These are phyloP conservation scores for Syngnathus acus DNA, from an alignment of 2,797 vertebrate species.

Conservation along the genomic window DNA sequence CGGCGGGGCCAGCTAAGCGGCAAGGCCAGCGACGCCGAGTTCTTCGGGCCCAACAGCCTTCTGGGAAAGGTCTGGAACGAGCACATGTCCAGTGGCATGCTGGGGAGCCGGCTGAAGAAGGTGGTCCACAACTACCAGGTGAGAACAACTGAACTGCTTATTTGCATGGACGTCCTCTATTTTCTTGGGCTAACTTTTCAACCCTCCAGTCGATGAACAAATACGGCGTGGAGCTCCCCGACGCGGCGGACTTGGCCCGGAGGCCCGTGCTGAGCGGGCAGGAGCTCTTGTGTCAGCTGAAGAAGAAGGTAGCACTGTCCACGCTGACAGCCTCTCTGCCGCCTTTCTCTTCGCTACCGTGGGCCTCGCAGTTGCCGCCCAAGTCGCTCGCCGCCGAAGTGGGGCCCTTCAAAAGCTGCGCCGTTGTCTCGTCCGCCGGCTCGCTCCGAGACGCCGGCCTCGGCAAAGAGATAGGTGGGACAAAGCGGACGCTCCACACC, in stretches of 20 bases:
- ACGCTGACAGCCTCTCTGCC: constrained; percentile 67
- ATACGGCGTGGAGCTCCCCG: constrained; percentile 58
- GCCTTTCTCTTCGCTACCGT: constrained; percentile 63
- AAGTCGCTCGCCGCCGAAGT: constrained; percentile 56
- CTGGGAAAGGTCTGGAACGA: constrained; percentile 70
- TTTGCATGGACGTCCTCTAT: too few species aligned
- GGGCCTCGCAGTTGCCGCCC: constrained; percentile 61
- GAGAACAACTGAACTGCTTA: background rate
- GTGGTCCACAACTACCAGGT: constrained; percentile 77
- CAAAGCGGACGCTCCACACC: too few species aligned
- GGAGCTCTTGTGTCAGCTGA: constrained; percentile 70
- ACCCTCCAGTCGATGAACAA: constrained; percentile 70
- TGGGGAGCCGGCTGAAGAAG: constrained; percentile 66
- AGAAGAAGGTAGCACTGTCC: constrained; percentile 48
- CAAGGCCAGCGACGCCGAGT: constrained; percentile 34
- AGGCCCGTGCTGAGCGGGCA: constrained; percentile 48
- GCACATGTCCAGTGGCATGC: constrained; percentile 72
- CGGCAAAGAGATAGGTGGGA: constrained; percentile 73
- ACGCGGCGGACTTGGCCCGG: constrained; percentile 18
- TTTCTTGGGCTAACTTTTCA: too few species aligned
- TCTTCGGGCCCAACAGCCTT: constrained; percentile 58
- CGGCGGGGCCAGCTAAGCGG: constrained; percentile 47
- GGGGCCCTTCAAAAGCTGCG: constrained; percentile 68
- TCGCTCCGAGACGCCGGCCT: constrained; percentile 66
- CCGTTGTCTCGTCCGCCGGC: constrained; percentile 74